phyloP scores from a whole-genome alignment of 1,140 invertebrate genomes.

The Heliconius hermathena region DNA sequence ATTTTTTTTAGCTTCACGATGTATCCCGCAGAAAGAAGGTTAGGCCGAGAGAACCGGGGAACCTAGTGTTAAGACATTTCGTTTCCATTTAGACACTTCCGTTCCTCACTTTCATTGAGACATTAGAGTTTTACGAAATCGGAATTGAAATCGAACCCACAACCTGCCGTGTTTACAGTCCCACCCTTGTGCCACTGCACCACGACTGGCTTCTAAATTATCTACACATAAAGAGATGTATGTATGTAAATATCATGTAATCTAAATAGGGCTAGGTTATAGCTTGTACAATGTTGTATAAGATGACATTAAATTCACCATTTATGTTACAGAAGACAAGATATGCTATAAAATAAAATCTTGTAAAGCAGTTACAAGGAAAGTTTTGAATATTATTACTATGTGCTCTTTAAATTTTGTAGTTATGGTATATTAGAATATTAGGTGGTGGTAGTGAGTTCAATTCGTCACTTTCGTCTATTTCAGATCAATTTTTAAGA shows the following conservation, averaged over 20 bases:
- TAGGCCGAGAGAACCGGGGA: too few relatives aligned
- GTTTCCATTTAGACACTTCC: too few relatives aligned
- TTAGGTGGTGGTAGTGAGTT: neutral
- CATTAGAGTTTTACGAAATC: too few relatives aligned
- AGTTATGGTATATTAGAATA: neutral
- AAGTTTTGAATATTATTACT: slow-evolving; percentile 1
- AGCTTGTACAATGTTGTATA: neutral
- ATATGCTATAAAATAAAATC: slow-evolving; percentile 11
- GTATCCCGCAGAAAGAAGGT: too few relatives aligned
- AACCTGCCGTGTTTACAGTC: too few relatives aligned
- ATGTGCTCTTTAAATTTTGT: neutral
- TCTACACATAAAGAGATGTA: neutral
- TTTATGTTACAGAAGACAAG: neutral
- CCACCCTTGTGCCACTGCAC: too few relatives aligned
- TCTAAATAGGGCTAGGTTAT: neutral
- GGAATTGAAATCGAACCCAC: too few relatives aligned
- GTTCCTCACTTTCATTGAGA: too few relatives aligned
- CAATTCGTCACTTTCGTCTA: neutral
- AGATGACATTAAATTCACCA: slow-evolving; percentile 6
- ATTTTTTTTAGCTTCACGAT: too few relatives aligned
- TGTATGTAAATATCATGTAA: neutral
- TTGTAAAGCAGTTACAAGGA: neutral
- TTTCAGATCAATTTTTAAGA: too few relatives aligned
- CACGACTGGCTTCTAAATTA: too few relatives aligned
- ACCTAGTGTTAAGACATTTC: too few relatives aligned